Evolutionary conservation across 2,797 vertebrate species (phyloP), one percentile per base, ranked within the genome.

Genomic region (Hozukius guyotensis): DNA sequence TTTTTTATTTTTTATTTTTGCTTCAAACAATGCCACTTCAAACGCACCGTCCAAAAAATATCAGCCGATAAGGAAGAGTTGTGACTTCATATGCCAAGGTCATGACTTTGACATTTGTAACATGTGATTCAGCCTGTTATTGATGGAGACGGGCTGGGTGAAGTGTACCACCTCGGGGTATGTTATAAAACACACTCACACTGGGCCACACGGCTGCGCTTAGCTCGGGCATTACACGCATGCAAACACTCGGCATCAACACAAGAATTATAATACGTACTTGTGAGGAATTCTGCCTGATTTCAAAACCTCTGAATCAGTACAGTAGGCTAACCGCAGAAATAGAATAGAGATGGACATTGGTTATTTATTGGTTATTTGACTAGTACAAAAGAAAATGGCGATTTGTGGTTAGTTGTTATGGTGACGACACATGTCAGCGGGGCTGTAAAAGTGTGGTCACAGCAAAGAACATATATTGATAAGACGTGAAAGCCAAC

Each of bases 71-170:
- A 73, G 70, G 67, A 75, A 42, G 56, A 83, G 62, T 4, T 9
- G 38, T 84, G 90, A 90, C 81, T 88, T 90, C 80, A 88, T 86
- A 84, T 88, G 88, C 66, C 86, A 91, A 92, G 87, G 90, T 92
- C 81, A 68, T 5, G 66, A 27, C 61, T 74, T 36, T 92, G 87
- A 88, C 90, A 90, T 92, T 90, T 91, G 64, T 72, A 82, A 76
- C 66, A 73, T 67, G 83, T 89, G 92, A 93, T 85, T 92, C 91
- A 91, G 75, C 65, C 57, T 87, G 81, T 87, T 90, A 88, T 88
- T 90, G 89, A 88, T 82, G 86, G 87, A 90, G 90, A 86, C 22
- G 12, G 79, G 56, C 36, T 29, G 87, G 78, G 78, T 90, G 89
- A 91, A 89, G 92, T 78, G 86, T 79, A 78, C 73, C 77, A 66